phyloP scores from a whole-genome alignment of 1,140 invertebrate species.

The Microplitis demolitor region DNA sequence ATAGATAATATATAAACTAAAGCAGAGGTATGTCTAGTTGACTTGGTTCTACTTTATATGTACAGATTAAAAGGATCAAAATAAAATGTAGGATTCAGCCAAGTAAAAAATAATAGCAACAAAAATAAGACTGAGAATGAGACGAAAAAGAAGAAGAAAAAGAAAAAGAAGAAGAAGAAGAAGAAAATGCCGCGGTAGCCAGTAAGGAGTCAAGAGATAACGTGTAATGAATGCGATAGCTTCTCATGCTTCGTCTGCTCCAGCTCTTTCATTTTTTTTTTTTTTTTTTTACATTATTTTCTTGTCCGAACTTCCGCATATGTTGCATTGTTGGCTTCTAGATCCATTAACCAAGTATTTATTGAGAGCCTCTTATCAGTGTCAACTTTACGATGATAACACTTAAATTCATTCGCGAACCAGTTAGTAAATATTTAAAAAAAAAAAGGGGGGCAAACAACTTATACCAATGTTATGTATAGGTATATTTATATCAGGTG shows the following conservation, averaged over 20 bases:
- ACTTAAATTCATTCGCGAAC: neutral
- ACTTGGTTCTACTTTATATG: no score
- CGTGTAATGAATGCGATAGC: constrained; percentile 52
- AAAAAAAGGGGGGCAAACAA: neutral
- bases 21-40: neutral
- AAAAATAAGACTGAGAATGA: neutral
- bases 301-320: constrained; percentile 19
- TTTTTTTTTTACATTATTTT: neutral
- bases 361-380: constrained; percentile 32
- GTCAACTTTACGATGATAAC: constrained; percentile 33
- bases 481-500: no score
- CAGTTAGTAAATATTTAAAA: neutral
- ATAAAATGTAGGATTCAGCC: neutral
- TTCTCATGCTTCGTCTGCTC: constrained; percentile 26
- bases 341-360: constrained; percentile 54
- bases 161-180: neutral
- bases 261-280: constrained; percentile 13
- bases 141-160: neutral
- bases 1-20: neutral
- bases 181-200: constrained; percentile 40
- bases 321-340: constrained; percentile 47
- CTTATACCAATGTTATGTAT: neutral
- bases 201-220: constrained; percentile 46
- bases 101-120: neutral
- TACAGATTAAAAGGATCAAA: no score